These are phyloP conservation scores for Hippocampus zosterae DNA, from an alignment of 2,113 vertebrate species.

Conservation along the genomic window DNA sequence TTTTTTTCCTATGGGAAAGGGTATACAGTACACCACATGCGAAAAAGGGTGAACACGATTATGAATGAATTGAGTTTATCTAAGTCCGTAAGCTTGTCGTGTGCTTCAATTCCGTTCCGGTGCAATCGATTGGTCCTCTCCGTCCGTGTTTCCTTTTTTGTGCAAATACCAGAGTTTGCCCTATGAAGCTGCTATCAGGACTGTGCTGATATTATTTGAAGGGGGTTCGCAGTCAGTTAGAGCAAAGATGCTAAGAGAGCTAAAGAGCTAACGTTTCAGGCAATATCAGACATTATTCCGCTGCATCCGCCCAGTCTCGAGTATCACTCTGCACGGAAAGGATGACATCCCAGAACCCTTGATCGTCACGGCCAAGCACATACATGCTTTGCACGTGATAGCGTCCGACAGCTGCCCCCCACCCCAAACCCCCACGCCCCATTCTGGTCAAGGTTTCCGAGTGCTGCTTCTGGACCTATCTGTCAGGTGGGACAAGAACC, in stretches of 20 bases:
- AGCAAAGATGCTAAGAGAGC: slow-evolving; percentile 48
- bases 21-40: slow-evolving; percentile 28
- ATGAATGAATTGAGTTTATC: slow-evolving; percentile 58
- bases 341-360: slow-evolving; percentile 44
- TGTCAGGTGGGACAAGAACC: slow-evolving; percentile 54
- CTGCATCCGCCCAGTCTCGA: slow-evolving; percentile 45
- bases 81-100: slow-evolving; percentile 54
- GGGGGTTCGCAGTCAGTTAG: slow-evolving; percentile 59
- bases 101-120: slow-evolving; percentile 56
- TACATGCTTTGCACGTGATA: slow-evolving; percentile 5
- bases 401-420: slow-evolving; percentile 17
- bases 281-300: slow-evolving; percentile 62
- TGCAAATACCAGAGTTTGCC: slow-evolving; percentile 72
- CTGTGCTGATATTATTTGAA: slow-evolving; percentile 66
- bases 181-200: slow-evolving; percentile 73
- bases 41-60: slow-evolving; percentile 63
- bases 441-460: slow-evolving; percentile 47
- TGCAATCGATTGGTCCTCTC: slow-evolving; percentile 63
- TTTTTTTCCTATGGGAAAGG: slow-evolving; percentile 64
- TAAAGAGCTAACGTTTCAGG: slow-evolving; percentile 64
- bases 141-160: slow-evolving; percentile 62
- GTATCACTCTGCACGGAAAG: slow-evolving; percentile 51
- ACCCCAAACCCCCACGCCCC: background rate
- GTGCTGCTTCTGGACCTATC: slow-evolving; percentile 58
- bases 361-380: slow-evolving; percentile 26